A percentile compares a stretch with the other conserved stretches of the same genome.
Evolutionary conservation across 1,140 invertebrate species (phyloP).

Genomic region (Aphelinus certus): DNA sequence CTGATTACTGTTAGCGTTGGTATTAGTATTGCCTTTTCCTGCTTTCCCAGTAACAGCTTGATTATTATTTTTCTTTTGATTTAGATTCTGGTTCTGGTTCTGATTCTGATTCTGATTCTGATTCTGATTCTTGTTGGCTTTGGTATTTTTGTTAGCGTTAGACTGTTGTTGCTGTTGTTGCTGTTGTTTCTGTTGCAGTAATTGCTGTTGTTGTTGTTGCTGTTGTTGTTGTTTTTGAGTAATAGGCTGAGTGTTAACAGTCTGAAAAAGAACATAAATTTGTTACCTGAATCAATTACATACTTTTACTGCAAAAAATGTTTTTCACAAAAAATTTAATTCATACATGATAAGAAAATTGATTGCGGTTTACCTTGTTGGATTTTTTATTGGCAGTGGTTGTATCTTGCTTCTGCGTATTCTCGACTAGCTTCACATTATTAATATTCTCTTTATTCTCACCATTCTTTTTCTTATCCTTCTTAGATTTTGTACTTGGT

Average conservation of each 20-base stretch:
- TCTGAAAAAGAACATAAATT: constrained; percentile 8
- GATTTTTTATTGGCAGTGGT: constrained; percentile 38
- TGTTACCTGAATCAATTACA: too few relatives aligned
- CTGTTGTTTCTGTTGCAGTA: constrained; percentile 44
- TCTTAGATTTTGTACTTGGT: constrained; percentile 55
- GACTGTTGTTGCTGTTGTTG: constrained; percentile 47
- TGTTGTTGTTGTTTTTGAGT: constrained; percentile 40
- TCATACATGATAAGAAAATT: not conserved
- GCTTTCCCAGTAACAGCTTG: constrained; percentile 38
- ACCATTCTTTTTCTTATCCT: constrained; percentile 57
- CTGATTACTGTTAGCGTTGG: constrained; percentile 24
- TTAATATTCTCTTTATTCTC: constrained; percentile 60
- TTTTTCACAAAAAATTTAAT: too few relatives aligned
- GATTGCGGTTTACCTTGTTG: constrained; percentile 19
- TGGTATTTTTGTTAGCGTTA: constrained; percentile 47
- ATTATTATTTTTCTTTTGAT: constrained; percentile 32
- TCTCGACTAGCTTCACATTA: constrained; percentile 48
- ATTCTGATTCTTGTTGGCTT: constrained; percentile 40
- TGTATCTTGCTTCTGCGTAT: constrained; percentile 43
- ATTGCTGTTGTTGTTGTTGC: constrained; percentile 46
- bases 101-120: constrained; percentile 41
- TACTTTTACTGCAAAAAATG: too few relatives aligned
- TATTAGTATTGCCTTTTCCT: constrained; percentile 43
- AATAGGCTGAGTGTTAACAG: not conserved
- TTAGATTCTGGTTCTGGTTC: constrained; percentile 21